phyloP scores from a whole-genome alignment of 2,113 vertebrate genomes.

The Xerus inauris region DNA sequence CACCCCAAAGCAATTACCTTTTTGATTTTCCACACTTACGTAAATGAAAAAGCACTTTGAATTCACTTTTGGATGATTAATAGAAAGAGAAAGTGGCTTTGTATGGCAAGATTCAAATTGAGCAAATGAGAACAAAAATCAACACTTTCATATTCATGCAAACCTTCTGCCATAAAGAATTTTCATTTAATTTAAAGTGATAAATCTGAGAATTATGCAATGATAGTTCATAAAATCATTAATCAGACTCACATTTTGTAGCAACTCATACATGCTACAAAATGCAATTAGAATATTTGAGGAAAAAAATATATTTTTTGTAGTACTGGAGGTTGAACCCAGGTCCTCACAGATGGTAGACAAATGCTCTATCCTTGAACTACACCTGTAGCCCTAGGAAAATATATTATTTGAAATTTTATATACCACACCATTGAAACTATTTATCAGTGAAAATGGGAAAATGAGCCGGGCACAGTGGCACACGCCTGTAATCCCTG shows the following conservation, averaged over 20 bases:
- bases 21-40: conserved; percentile 61
- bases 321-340: no score
- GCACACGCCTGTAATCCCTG: no score
- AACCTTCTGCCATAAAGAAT: conserved; percentile 60
- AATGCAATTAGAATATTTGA: conserved; percentile 57
- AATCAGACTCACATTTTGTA: conserved; percentile 54
- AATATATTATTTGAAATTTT: conserved; percentile 58
- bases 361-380: no score
- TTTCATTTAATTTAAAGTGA: conserved; percentile 65
- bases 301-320: not conserved
- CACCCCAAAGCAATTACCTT: not conserved
- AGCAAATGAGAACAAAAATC: conserved; percentile 66
- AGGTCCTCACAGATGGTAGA: no score
- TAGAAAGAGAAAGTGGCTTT: conserved; percentile 55
- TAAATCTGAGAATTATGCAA: conserved; percentile 62
- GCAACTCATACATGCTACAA: conserved; percentile 29
- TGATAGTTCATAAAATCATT: conserved; percentile 69
- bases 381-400: no score
- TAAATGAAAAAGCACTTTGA: conserved; percentile 63
- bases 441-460: conserved; percentile 60
- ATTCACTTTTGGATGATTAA: conserved; percentile 56
- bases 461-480: no score
- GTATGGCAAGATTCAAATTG: not conserved
- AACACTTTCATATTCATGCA: conserved; percentile 48
- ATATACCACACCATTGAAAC: conserved; percentile 30